Evolutionary conservation across 2,113 vertebrate genomes (phyloP), one percentile per base, ranked within the genome.

Genomic region (Psilopogon haemacephalus): DNA sequence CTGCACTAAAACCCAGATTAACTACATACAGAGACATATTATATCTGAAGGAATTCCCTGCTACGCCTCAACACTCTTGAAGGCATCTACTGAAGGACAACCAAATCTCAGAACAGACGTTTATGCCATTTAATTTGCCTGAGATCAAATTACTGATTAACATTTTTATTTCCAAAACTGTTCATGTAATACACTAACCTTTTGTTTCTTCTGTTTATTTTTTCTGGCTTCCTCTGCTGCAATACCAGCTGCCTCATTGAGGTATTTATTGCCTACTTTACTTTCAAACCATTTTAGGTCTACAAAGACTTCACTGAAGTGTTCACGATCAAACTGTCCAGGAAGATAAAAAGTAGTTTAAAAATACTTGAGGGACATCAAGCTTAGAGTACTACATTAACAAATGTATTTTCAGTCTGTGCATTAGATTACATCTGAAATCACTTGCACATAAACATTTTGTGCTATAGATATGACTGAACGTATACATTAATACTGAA

Each of bases 211-310:
- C 54, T 94, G 78, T n/a, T 98, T 97, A 90, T 92, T 98, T 92
- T 85, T 96, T 79, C 93, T 97, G 69, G 98, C 98, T 97, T 99
- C 98, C 92, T 99, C 99, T 40, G 99, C 99, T 80, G 99, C 99
- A 28, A 97, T 90, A 37, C 99, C 99, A 26, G 99, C 99, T 12
- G 99, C 98, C 96, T 99, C 99, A 1, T 99, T 99, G 95, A 99
- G 97, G 96, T 99, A 99, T 97, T 99, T 99, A 97, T 99, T 99
- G 48, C 99, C 99, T 63, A 99, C 98, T 98, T 99, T 99, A 97
- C 99, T 99, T 98, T 99, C 99, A 96, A 99, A 99, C 99, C 99
- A 99, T 96, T 99, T 99, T 58, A 99, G 96, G 96, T 99, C 99
- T 94, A 99, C 99, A 96, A 99, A 99, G 90, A 99, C 98, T 90